Percentiles rank a stretch among this genome's conserved stretches.
Conservation (phyloP, 2,888 invertebrate species). For the Embidobia sp. region DNA sequence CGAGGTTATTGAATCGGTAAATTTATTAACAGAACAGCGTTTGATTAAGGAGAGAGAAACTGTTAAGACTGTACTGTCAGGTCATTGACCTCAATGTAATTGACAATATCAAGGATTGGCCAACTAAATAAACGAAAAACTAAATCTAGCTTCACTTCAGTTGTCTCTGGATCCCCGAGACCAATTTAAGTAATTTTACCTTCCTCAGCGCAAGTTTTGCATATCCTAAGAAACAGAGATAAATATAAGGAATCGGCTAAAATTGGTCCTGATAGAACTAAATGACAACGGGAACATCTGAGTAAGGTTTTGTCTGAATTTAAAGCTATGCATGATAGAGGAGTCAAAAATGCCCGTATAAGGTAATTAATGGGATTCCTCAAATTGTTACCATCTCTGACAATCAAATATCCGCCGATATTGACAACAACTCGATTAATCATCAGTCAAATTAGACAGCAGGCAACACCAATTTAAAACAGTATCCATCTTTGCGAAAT, state of each 20-base stretch:
- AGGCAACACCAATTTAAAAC: too few species aligned
- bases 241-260: not conserved
- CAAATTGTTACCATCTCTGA: too few species aligned
- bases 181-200: slow-evolving; percentile 5
- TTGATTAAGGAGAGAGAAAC: not conserved
- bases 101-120: not conserved
- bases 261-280: slow-evolving; percentile 1
- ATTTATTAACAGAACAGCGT: not conserved
- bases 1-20: not conserved
- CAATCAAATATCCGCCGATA: too few species aligned
- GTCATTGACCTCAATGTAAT: not conserved
- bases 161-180: not conserved
- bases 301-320: not conserved
- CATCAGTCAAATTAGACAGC: too few species aligned
- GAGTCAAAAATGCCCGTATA: not conserved
- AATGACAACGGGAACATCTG: not conserved
- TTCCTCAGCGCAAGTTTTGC: not conserved
- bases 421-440: too few species aligned
- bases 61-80: not conserved
- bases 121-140: not conserved
- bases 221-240: not conserved
- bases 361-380: not conserved
- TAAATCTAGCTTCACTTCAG: too few species aligned
- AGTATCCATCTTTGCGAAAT: too few species aligned
- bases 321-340: not conserved